These are phyloP conservation scores for Drosophila auraria DNA, from an alignment of 1,140 invertebrate genomes.

Conservation along the genomic window DNA sequence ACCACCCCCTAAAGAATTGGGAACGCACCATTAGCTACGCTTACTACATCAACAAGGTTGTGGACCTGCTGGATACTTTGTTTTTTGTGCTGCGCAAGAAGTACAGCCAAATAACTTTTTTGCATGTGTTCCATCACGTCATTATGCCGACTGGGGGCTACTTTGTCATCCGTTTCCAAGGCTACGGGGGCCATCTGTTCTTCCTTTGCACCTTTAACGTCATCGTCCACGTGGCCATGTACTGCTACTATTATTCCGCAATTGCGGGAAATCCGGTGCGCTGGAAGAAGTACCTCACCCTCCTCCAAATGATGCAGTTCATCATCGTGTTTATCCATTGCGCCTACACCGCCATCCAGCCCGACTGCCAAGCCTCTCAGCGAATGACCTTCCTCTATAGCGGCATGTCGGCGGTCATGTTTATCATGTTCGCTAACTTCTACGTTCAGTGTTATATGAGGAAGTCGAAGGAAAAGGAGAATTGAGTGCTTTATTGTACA, in stretches of 20 bases:
- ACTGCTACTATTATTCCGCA: slow-evolving; percentile 13
- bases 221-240: slow-evolving; percentile 12
- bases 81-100: slow-evolving; percentile 67
- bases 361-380: slow-evolving; percentile 87
- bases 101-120: slow-evolving; percentile 47
- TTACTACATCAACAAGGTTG: slow-evolving; percentile 59
- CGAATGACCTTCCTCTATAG: slow-evolving; percentile 87
- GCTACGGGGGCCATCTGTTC: slow-evolving; percentile 88
- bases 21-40: slow-evolving; percentile 46
- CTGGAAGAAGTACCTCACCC: slow-evolving; percentile 21
- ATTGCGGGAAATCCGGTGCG: background rate
- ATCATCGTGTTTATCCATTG: slow-evolving; percentile 17
- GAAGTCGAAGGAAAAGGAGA: background rate
- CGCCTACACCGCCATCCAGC: slow-evolving; percentile 20
- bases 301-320: slow-evolving; percentile 30
- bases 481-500: background rate
- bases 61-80: slow-evolving; percentile 55
- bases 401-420: slow-evolving; percentile 87
- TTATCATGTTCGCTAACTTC: slow-evolving; percentile 93
- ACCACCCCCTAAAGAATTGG: slow-evolving; percentile 27
- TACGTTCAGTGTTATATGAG: slow-evolving; percentile 85
- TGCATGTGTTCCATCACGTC: slow-evolving; percentile 86
- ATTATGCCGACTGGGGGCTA: slow-evolving; percentile 63
- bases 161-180: slow-evolving; percentile 30
- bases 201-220: slow-evolving; percentile 22